Percentiles rank a stretch among this genome's conserved stretches.
phyloP scores from a whole-genome alignment of 2,888 invertebrate species.

The Hypselothyrea guttata region DNA sequence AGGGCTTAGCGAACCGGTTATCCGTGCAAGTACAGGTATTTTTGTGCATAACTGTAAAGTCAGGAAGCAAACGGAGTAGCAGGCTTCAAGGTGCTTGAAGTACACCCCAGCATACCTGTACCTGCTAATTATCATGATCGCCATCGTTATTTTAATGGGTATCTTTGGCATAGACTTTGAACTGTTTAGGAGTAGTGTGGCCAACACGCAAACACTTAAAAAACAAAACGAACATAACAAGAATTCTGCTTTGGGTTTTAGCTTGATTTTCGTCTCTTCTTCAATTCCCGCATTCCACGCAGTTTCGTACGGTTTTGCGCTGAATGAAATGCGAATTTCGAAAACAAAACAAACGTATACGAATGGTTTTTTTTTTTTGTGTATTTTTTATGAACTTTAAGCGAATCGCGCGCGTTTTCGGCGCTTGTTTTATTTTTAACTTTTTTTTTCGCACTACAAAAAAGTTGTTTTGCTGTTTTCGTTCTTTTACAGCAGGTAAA shows the following conservation, averaged over 20 bases:
- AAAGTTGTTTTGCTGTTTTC: conserved; percentile 15
- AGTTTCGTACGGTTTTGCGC: conserved; percentile 24
- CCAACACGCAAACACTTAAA: not conserved
- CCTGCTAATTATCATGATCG: conserved; percentile 7
- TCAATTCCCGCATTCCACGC: conserved; percentile 2
- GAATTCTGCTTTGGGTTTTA: not conserved
- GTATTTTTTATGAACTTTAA: no score
- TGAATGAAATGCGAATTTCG: conserved; percentile 38
- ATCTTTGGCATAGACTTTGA: conserved; percentile 3
- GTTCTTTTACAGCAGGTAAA: conserved; percentile 31
- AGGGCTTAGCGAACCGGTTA: conserved; percentile 37
- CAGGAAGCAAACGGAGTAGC: conserved; percentile 32
- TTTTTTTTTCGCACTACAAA: conserved; percentile 3
- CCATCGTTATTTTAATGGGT: conserved; percentile 3
- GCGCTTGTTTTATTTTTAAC: conserved; percentile 10
- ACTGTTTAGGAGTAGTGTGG: conserved; percentile 8
- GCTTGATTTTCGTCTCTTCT: not conserved
- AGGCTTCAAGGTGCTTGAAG: no score
- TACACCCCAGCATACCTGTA: no score
- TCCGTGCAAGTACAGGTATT: not conserved
- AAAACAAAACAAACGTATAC: conserved; percentile 50
- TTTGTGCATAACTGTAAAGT: conserved; percentile 35
- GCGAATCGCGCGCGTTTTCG: conserved; percentile 11
- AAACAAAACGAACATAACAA: not conserved
- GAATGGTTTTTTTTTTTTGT: no score